phyloP scores from a whole-genome alignment of 1,140 invertebrate genomes.

The Cyrtorhinus lividipennis region DNA sequence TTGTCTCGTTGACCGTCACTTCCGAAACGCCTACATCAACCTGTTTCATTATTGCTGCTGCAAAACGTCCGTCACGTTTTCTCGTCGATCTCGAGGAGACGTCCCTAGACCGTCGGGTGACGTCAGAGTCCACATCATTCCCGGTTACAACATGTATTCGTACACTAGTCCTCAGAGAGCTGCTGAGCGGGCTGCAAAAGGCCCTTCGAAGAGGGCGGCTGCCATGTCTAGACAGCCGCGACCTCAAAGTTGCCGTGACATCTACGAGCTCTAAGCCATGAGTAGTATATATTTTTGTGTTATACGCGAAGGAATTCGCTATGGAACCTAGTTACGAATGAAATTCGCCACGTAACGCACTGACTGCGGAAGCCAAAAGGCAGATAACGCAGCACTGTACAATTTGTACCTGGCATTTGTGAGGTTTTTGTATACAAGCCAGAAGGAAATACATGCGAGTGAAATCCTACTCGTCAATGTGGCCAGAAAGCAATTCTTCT shows the following conservation, averaged over 20 bases:
- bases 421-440: too few species aligned
- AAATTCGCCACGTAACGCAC: too few species aligned
- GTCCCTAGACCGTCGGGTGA: slow-evolving; percentile 40
- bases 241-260: slow-evolving; percentile 34
- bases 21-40: slow-evolving; percentile 58
- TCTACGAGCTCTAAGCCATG: slow-evolving; percentile 36
- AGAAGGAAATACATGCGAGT: too few species aligned
- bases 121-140: slow-evolving; percentile 63
- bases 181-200: slow-evolving; percentile 15
- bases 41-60: slow-evolving; percentile 71
- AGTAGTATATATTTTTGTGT: too few species aligned
- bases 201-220: slow-evolving; percentile 26
- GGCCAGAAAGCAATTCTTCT: too few species aligned
- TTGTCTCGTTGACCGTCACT: slow-evolving; percentile 46
- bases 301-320: too few species aligned
- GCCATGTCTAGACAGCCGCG: slow-evolving; percentile 31
- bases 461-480: too few species aligned
- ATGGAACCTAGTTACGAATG: too few species aligned
- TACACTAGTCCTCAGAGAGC: slow-evolving; percentile 40
- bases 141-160: slow-evolving; percentile 53
- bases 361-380: too few species aligned
- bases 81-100: slow-evolving; percentile 43
- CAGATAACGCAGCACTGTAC: too few species aligned
- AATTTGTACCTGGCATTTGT: too few species aligned
- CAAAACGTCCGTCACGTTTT: slow-evolving; percentile 58